These are phyloP conservation scores for Micronycteris hirsuta DNA, from an alignment of 2,113 vertebrate species.

Conservation along the genomic window DNA sequence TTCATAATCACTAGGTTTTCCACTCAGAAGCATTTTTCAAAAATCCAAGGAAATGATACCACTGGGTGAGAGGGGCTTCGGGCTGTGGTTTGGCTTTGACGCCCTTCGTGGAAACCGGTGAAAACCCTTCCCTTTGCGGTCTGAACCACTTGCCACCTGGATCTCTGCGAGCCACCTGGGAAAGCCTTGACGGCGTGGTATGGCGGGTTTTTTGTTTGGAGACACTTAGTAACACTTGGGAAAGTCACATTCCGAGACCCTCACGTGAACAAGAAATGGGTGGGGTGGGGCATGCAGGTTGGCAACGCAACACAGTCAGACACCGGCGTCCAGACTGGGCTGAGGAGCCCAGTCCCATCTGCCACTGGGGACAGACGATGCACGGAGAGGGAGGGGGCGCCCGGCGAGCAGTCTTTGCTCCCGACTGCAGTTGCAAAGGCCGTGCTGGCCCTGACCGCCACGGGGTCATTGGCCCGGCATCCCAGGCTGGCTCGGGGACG, in stretches of 20 bases:
- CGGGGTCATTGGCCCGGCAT: fast-evolving
- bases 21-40: background rate
- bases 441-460: background rate
- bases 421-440: background rate
- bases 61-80: background rate
- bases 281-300: background rate
- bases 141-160: background rate
- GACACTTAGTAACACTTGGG: background rate
- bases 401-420: background rate
- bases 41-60: background rate
- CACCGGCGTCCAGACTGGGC: background rate
- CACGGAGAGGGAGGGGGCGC: background rate
- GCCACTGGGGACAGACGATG: background rate
- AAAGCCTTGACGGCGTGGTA: background rate
- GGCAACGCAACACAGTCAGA: too few relatives aligned
- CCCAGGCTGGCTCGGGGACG: background rate
- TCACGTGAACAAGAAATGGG: background rate
- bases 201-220: background rate
- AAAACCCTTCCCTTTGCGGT: background rate
- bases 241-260: background rate
- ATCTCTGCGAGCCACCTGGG: background rate
- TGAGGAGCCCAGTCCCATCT: background rate
- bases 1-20: background rate
- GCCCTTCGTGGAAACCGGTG: background rate
- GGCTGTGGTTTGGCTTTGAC: background rate